A percentile compares a stretch with the other conserved stretches of the same genome.
phyloP scores from a whole-genome alignment of 2,113 vertebrate genomes.

The Lophius piscatorius region DNA sequence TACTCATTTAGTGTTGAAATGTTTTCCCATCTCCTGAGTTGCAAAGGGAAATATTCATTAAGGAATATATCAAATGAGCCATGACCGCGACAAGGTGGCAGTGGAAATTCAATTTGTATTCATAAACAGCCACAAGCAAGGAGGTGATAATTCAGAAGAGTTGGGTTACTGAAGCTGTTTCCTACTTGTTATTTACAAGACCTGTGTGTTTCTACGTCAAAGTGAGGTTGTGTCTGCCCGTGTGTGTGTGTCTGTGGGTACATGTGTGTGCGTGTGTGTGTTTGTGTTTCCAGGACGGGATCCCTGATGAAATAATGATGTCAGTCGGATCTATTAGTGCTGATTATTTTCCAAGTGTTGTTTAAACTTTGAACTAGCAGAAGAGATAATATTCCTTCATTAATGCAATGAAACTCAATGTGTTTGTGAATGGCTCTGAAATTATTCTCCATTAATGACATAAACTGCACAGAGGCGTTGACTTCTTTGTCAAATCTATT shows the following conservation, averaged over 20 bases:
- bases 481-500: slow-evolving; percentile 40
- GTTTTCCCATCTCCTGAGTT: slow-evolving; percentile 73
- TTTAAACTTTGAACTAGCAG: slow-evolving; percentile 65
- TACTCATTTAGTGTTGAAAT: slow-evolving; percentile 74
- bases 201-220: neutral
- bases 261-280: neutral
- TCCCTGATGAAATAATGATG: no score
- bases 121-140: slow-evolving; percentile 77
- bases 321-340: no score
- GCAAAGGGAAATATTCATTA: slow-evolving; percentile 79
- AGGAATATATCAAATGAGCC: slow-evolving; percentile 82
- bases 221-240: slow-evolving; percentile 7
- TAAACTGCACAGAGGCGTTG: slow-evolving; percentile 20
- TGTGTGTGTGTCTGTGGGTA: slow-evolving; percentile 16
- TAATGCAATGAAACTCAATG: slow-evolving; percentile 45
- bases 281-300: neutral
- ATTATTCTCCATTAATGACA: slow-evolving; percentile 45
- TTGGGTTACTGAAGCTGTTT: slow-evolving; percentile 70
- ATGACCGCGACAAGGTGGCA: slow-evolving; percentile 69
- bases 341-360: slow-evolving; percentile 64
- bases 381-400: slow-evolving; percentile 47
- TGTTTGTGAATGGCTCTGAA: slow-evolving; percentile 50
- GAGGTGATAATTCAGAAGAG: slow-evolving; percentile 77
- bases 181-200: slow-evolving; percentile 75
- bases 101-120: slow-evolving; percentile 82